Conservation (phyloP, 2,888 invertebrate genomes). For the Cephus runcator region DNA sequence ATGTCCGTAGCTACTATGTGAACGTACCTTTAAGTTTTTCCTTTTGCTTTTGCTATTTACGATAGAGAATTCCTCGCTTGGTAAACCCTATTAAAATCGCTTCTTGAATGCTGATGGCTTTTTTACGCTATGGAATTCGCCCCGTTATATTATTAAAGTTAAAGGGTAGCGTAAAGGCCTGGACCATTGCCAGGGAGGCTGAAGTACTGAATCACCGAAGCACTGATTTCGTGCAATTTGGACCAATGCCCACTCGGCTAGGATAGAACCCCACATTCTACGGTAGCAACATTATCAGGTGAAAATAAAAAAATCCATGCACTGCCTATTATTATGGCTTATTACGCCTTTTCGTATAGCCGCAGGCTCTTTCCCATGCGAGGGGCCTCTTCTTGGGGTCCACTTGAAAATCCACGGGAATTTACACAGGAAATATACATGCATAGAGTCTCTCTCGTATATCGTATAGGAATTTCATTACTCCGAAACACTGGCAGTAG, state of each 20-base stretch:
- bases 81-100: constrained; percentile 1
- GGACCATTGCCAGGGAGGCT: constrained; percentile 44
- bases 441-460: neutral
- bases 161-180: constrained; percentile 28
- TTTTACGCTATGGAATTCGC: constrained; percentile 40
- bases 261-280: constrained; percentile 11
- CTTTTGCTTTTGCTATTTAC: constrained; percentile 8
- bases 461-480: neutral
- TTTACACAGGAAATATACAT: neutral
- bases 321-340: constrained; percentile 35
- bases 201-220: constrained; percentile 22
- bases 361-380: neutral
- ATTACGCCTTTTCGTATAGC: constrained; percentile 36
- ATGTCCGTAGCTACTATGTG: neutral
- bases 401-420: neutral
- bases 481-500: neutral
- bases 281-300: constrained; percentile 17
- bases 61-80: constrained; percentile 4
- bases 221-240: constrained; percentile 3
- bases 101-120: constrained; percentile 38
- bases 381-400: neutral
- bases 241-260: neutral
- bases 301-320: neutral
- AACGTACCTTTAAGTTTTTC: neutral
- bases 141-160: neutral